phyloP scores from a whole-genome alignment of 2,113 vertebrate genomes.

The Ascaphus truei region DNA sequence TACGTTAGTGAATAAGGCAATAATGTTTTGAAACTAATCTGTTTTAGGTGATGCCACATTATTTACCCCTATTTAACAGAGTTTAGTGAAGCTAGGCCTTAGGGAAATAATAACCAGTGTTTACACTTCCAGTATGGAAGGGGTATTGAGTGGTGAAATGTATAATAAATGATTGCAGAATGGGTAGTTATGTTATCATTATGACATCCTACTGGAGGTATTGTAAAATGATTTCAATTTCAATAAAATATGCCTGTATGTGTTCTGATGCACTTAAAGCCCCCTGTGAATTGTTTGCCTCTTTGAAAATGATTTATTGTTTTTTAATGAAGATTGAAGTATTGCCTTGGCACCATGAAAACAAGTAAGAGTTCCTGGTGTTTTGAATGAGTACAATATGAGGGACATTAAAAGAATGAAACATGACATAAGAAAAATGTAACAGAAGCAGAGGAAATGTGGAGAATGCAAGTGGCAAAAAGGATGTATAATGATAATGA shows the following conservation, averaged over 20 bases:
- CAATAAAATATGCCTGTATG: slow-evolving; percentile 12
- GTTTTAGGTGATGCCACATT: too few relatives aligned
- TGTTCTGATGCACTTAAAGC: slow-evolving; percentile 22
- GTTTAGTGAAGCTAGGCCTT: too few relatives aligned
- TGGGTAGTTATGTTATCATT: slow-evolving; percentile 9
- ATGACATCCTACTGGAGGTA: slow-evolving; percentile 5
- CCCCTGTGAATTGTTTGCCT: slow-evolving; percentile 5
- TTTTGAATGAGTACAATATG: not conserved
- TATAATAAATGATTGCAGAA: slow-evolving; percentile 8
- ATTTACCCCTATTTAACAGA: too few relatives aligned
- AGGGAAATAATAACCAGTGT: slow-evolving; percentile 18
- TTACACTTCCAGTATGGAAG: slow-evolving; percentile 3
- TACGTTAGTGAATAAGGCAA: too few relatives aligned
- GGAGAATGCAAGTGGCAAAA: not conserved
- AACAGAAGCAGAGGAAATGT: not conserved
- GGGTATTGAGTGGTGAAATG: slow-evolving; percentile 9
- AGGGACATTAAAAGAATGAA: slow-evolving; percentile 16
- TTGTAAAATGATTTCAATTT: slow-evolving; percentile 20
- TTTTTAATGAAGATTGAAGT: slow-evolving; percentile 22
- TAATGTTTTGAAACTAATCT: too few relatives aligned
- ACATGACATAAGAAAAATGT: slow-evolving; percentile 6
- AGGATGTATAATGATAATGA: not conserved
- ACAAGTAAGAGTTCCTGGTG: slow-evolving; percentile 21
- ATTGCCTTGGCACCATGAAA: slow-evolving; percentile 24
- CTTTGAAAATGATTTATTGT: slow-evolving; percentile 18